Evolutionary conservation across 2,888 invertebrate genomes (phyloP), one percentile per base, ranked within the genome.

Genomic region (Eilema griseolum): DNA sequence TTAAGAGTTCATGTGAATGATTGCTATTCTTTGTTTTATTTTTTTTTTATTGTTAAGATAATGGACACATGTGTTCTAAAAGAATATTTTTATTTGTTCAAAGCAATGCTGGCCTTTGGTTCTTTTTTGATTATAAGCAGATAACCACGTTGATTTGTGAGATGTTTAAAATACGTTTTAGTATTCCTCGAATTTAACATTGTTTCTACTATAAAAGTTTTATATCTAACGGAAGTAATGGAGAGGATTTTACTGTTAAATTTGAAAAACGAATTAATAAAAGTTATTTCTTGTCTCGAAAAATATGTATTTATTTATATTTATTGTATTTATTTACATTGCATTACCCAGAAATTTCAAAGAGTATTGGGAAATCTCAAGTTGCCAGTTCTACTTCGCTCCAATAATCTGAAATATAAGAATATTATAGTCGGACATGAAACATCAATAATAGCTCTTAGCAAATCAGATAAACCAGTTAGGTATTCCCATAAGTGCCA

Each of bases 351-450:
- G 3, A n/a, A n/a, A 28, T 28, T 20, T 52, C 68, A 81, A n/a
- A 80, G 64, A 20, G 66, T 52, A 63, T 75, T 77, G 23, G 74
- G 80, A 66, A 75, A 80, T 37, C 82, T 68, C 24, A 71, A 26
- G 23, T 60, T 65, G 46, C 80, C 67, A 63, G 62, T 75, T 75
- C 74, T 78, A 59, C 68, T 72, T 23, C 65, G 71, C 0, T 77
- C 82, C 60, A 82, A 70, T 67, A 83, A 74, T 26, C 82, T 83
- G 80, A 28, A 83, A 79, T 5, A 66, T 57, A n/a, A 14, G 23
- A 62, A 37, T 8, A 33, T 24, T 7, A 10, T 46, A 5, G 23
- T 26, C 3, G n/a, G 11, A 37, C 59, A 26, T 46, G 46, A 46
- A 7, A 46, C 14, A 37, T 1, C 20, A 46, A 16, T 5, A 0